Base-by-base conservation (phyloP, 2,797 vertebrate species). In the Salmo trutta region DNA sequence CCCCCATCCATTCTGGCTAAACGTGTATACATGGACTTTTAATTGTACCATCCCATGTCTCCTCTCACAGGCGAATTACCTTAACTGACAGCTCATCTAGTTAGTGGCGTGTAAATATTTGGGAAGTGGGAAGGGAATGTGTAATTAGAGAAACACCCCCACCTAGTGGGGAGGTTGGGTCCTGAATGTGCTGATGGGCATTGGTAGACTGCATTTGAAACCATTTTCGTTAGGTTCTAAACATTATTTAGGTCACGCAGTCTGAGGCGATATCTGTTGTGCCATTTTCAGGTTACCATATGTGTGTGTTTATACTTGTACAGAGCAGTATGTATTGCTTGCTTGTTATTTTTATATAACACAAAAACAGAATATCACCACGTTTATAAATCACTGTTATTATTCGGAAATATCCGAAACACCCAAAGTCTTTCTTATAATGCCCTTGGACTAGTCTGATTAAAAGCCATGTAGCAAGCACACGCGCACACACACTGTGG, bases 11-110 rank as follows among this genome's bases (percentile, higher is more conserved):
- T 72, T 53, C 51, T 51, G 51, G 54, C 24, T 53, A 47, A 47
- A 36, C 8, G 31, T 56, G 68, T 54, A 66, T 2, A 59, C 27
- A 53, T 77, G 67, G 21, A 66, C 31, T 76, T 82, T 79, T 72
- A 71, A 71, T 14, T n/a, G 56, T 10, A n/a, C 56, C 53, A 62
- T 62, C 56, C 56, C 56, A 62, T 62, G 56, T 1, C 10, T 47
- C 41, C 41, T 47, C 10, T 47, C 10, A 12, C 41, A 47, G 41
- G 41, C 79, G 81, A 81, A 85, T 89, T 84, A 93, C 91, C 91
- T 92, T 89, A 90, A 69, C 86, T 92, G 90, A 88, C 85, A 83
- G 73, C 75, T 66, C 12, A 6, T 36, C 24, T 64, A 41, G 77
- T 71, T 71, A 10, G 76, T 24, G 10, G 3, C 36, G n/a, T 78